phyloP scores from a whole-genome alignment of 2,113 vertebrate genomes.

The Dromas ardeola region DNA sequence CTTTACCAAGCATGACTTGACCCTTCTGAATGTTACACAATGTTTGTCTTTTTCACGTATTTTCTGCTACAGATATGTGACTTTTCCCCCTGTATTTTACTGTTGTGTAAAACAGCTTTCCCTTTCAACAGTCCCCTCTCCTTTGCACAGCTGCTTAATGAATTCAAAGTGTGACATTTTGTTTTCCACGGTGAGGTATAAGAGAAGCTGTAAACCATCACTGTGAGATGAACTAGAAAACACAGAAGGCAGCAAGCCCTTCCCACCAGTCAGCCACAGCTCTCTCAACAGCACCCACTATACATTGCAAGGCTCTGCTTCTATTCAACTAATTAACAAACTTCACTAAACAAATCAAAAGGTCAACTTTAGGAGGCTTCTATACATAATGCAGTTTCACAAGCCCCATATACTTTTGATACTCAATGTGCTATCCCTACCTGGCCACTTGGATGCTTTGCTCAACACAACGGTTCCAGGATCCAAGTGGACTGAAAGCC shows the following conservation, averaged over 20 bases:
- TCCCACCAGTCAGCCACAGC: not conserved
- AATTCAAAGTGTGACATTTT: slow-evolving; percentile 32
- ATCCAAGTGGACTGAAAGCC: not conserved
- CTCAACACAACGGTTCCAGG: not conserved
- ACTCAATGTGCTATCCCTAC: not conserved
- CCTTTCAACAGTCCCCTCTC: not conserved
- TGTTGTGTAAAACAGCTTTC: not conserved
- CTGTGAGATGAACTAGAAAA: slow-evolving; percentile 17
- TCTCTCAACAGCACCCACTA: not conserved
- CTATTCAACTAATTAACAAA: not conserved
- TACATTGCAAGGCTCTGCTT: not conserved
- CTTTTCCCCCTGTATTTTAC: not conserved
- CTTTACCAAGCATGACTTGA: not conserved
- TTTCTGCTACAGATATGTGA: not conserved
- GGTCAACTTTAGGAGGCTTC: not conserved
- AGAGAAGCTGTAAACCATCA: not conserved
- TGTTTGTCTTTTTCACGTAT: not conserved
- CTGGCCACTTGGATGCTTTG: not conserved
- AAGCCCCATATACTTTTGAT: not conserved
- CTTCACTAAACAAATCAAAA: not conserved
- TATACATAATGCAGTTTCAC: not conserved
- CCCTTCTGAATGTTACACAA: not conserved
- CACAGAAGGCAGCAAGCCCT: not conserved
- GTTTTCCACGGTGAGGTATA: not conserved
- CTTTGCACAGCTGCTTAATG: not conserved